Evolutionary conservation across 1,140 invertebrate genomes (phyloP).

Genomic region (Limonius californicus): DNA sequence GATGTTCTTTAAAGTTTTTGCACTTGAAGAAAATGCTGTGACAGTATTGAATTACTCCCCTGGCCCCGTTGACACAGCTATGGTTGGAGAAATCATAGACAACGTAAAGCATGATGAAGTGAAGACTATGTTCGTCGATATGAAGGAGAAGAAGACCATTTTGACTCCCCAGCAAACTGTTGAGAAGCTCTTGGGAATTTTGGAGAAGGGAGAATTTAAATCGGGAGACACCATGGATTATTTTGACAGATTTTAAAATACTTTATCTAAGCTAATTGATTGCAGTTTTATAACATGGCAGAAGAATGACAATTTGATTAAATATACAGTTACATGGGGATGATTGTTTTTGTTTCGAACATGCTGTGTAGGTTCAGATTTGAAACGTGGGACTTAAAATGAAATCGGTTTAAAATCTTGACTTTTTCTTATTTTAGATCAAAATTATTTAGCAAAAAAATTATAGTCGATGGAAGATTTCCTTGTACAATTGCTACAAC

Average conservation of each 20-base stretch:
- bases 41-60: constrained; percentile 89
- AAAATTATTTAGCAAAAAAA: too few relatives aligned
- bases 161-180: constrained; percentile 76
- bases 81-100: constrained; percentile 67
- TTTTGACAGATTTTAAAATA: constrained; percentile 62
- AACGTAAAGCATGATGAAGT: constrained; percentile 57
- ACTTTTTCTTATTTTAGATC: too few relatives aligned
- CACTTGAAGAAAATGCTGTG: constrained; percentile 72
- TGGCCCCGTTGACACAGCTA: constrained; percentile 88
- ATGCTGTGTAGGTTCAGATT: too few relatives aligned
- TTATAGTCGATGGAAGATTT: too few relatives aligned
- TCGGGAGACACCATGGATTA: constrained; percentile 86
- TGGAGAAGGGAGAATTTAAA: constrained; percentile 69
- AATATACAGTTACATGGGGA: too few relatives aligned
- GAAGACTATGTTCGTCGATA: constrained; percentile 59
- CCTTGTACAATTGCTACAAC: too few relatives aligned
- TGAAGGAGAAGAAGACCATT: constrained; percentile 55
- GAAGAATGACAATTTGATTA: too few relatives aligned
- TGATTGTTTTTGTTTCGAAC: too few relatives aligned
- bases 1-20: constrained; percentile 85
- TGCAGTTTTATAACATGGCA: too few relatives aligned
- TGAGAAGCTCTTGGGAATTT: constrained; percentile 64
- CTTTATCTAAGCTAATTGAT: too few relatives aligned
- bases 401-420: too few relatives aligned
- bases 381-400: too few relatives aligned